Base-by-base conservation (phyloP, 2,113 vertebrate species). In the Machaerirhynchus nigripectus region DNA sequence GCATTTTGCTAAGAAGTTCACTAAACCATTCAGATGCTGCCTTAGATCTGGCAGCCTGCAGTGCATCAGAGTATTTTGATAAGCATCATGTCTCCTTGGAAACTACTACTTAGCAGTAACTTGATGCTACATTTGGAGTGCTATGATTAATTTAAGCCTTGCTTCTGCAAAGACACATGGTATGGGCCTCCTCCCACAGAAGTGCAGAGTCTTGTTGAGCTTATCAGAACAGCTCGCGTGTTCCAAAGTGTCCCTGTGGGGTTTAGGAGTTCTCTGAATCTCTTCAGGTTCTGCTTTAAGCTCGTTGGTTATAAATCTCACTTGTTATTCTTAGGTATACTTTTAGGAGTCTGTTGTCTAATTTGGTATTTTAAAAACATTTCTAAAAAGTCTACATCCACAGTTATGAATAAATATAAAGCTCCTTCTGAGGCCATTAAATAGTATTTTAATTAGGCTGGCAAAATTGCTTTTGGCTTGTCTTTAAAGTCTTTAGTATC, bases 381-480 rank as follows among this genome's bases (percentile, higher is more conserved):
- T 89, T 85, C 85, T 94, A 75, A 88, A 92, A 95, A 88, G 88
- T 95, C 94, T 90, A 84, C 93, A 68, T 96, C 91, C 83, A 79
- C 84, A 78, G 80, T 83, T 86, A 87, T 83, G 86, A 88, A 97
- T 94, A 96, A 97, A 95, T 96, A 95, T 96, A 97, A 97, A 96
- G 92, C 94, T 97, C 95, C 97, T 98, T 97, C 90, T 94, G 97
- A 97, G 96, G 96, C 96, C 96, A 95, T 96, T 94, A 96, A 96
- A 95, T 95, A 95, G 67, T 90, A 95, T 97, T 97, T 97, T 98
- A 98, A 98, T 98, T 98, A 98, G 97, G 64, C 96, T 96, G 96
- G 96, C 90, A 96, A 97, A 98, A 98, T 98, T 98, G 97, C 97
- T 97, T 98, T 97, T 94, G 95, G 96, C 96, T 98, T 95, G 92